Percentiles rank a stretch among this genome's conserved stretches.
Conservation (phyloP, 2,888 invertebrate genomes). For the Achlya flavicornis region DNA sequence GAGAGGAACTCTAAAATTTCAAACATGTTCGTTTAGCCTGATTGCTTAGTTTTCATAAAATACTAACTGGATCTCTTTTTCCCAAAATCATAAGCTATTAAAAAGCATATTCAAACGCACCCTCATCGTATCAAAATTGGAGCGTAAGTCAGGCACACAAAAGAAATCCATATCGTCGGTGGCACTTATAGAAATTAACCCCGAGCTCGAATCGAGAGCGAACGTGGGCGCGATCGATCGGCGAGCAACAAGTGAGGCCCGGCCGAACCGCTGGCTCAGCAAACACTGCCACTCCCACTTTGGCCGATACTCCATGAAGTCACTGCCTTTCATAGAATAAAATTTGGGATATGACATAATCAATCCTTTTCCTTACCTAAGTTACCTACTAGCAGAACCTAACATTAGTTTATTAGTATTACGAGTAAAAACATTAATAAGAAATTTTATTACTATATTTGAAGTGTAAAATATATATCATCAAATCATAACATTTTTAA, state of each 20-base stretch:
- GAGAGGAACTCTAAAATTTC: not conserved
- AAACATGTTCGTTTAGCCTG: not conserved
- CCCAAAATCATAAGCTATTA: too few relatives aligned
- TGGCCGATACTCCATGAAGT: constrained; percentile 11
- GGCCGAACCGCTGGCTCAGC: constrained; percentile 27
- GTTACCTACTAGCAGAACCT: too few relatives aligned
- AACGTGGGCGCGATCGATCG: constrained; percentile 57
- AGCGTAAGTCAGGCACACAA: constrained; percentile 22
- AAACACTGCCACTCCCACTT: constrained; percentile 28
- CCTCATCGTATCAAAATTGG: not conserved
- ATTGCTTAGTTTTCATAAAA: too few relatives aligned
- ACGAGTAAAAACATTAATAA: too few relatives aligned
- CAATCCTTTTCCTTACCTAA: not conserved
- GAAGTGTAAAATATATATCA: too few relatives aligned
- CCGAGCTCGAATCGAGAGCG: constrained; percentile 52
- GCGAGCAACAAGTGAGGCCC: constrained; percentile 61
- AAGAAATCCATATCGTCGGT: constrained; percentile 41
- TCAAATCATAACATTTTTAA: too few relatives aligned
- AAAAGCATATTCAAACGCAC: not conserved
- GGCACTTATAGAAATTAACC: constrained; percentile 61
- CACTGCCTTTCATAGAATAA: not conserved
- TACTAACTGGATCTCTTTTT: too few relatives aligned
- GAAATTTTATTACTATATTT: too few relatives aligned
- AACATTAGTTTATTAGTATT: too few relatives aligned
- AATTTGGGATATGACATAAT: not conserved